These are phyloP conservation scores for Aradophagus sp. DNA, from an alignment of 1,140 invertebrate genomes.

Conservation along the genomic window DNA sequence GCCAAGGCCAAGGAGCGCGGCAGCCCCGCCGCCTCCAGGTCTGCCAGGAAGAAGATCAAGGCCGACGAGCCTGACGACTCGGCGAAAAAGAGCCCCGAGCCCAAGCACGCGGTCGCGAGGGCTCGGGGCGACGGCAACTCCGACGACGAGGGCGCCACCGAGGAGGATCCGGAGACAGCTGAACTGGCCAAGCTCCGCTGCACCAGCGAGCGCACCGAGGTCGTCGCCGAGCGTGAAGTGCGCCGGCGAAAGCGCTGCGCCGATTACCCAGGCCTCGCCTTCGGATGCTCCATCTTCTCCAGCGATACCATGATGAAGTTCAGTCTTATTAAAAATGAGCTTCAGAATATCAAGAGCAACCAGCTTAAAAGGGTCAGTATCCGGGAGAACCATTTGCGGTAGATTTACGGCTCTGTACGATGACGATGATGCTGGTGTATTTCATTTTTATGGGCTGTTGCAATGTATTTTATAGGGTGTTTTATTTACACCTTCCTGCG, in stretches of 20 bases:
- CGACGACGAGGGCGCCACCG: constrained; percentile 72
- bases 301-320: constrained; percentile 99
- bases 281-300: constrained; percentile 93
- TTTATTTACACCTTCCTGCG: background rate
- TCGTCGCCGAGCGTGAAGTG: constrained; percentile 88
- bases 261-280: constrained; percentile 93
- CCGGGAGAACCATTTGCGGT: background rate
- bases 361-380: constrained; percentile 95
- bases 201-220: constrained; percentile 89
- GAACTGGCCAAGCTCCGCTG: constrained; percentile 88
- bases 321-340: constrained; percentile 95
- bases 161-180: constrained; percentile 84
- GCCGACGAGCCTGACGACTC: background rate
- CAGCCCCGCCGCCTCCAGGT: constrained; percentile 11
- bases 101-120: constrained; percentile 75
- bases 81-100: constrained; percentile 56
- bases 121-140: constrained; percentile 75
- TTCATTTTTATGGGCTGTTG: too few species aligned
- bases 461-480: background rate
- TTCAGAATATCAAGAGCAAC: constrained; percentile 97
- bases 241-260: constrained; percentile 85
- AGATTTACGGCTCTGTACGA: too few species aligned
- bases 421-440: too few species aligned
- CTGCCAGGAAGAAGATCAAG: constrained; percentile 5
- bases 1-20: constrained; percentile 6